phyloP scores from a whole-genome alignment of 2,113 vertebrate genomes.

The Brachirus orientalis region DNA sequence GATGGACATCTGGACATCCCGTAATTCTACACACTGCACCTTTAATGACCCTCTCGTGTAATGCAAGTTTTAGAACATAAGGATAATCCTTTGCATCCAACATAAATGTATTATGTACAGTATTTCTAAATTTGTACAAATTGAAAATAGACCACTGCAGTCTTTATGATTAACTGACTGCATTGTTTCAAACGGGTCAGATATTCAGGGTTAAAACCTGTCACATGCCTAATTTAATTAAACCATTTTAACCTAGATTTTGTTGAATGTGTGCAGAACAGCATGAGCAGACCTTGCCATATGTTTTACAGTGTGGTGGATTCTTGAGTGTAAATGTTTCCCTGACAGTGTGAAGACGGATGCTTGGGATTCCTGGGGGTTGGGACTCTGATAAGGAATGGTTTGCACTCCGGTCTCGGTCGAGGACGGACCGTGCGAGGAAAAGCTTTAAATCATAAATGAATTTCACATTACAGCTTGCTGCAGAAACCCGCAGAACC shows the following conservation, averaged over 20 bases:
- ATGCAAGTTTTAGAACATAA: too few relatives aligned
- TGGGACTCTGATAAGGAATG: conserved; percentile 18
- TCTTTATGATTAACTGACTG: too few relatives aligned
- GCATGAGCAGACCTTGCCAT: neutral
- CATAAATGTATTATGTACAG: too few relatives aligned
- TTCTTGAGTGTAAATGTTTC: conserved; percentile 6
- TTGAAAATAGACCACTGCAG: too few relatives aligned
- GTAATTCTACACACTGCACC: too few relatives aligned
- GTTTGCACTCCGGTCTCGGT: neutral
- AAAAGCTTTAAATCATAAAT: conserved; percentile 8
- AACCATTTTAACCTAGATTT: conserved; percentile 19
- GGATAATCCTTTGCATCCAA: conserved; percentile 12
- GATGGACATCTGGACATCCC: too few relatives aligned
- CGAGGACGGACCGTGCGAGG: neutral
- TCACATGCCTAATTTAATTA: conserved; percentile 18
- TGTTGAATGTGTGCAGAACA: neutral
- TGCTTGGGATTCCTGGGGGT: conserved; percentile 30
- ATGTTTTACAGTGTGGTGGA: too few relatives aligned
- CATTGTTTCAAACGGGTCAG: too few relatives aligned
- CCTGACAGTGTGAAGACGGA: conserved; percentile 26
- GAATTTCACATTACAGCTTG: neutral
- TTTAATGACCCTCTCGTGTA: too few relatives aligned
- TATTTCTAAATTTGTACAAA: too few relatives aligned
- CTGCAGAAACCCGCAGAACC: too few relatives aligned
- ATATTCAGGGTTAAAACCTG: too few relatives aligned